Evolutionary conservation across 64 coral and sea anemone species (phyloP).

Genomic region (Cladopsammia gracilis): DNA sequence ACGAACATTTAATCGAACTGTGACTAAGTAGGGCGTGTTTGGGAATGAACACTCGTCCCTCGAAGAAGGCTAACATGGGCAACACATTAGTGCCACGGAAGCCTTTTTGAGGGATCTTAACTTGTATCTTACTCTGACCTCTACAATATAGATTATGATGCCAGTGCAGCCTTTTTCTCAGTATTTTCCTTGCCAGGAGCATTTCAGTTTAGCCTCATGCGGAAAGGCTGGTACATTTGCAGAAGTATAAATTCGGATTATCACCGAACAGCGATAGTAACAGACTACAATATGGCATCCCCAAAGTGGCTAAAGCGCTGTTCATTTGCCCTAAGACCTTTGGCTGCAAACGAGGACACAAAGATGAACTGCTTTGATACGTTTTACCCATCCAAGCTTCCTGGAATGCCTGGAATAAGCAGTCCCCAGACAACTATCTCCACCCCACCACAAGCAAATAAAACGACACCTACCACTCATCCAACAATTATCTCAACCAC

Average conservation of each 20-base stretch:
- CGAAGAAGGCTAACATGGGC: too few species aligned
- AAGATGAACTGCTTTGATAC: conserved; percentile 77
- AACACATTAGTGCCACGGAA: too few species aligned
- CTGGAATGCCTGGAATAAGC: background rate
- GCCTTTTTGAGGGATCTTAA: background rate
- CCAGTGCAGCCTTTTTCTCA: conserved; percentile 19
- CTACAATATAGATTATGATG: conserved; percentile 17
- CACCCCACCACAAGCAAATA: background rate
- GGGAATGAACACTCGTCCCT: too few species aligned
- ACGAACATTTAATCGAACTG: too few species aligned
- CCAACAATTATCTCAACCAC: background rate
- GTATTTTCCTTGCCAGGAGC: conserved; percentile 76
- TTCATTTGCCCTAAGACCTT: conserved; percentile 76
- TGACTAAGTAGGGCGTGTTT: too few species aligned
- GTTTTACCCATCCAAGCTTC: background rate
- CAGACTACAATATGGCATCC: conserved; percentile 52
- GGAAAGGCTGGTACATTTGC: conserved; percentile 86
- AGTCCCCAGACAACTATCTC: background rate
- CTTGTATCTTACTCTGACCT: background rate
- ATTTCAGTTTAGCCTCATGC: conserved; percentile 73
- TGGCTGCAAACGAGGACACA: conserved; percentile 57
- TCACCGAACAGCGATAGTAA: conserved; percentile 57
- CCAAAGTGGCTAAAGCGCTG: conserved; percentile 66
- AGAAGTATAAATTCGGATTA: conserved; percentile 53
- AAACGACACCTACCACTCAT: conserved; percentile 1